phyloP scores from a whole-genome alignment of 1,140 invertebrate species.

The Varroa destructor region DNA sequence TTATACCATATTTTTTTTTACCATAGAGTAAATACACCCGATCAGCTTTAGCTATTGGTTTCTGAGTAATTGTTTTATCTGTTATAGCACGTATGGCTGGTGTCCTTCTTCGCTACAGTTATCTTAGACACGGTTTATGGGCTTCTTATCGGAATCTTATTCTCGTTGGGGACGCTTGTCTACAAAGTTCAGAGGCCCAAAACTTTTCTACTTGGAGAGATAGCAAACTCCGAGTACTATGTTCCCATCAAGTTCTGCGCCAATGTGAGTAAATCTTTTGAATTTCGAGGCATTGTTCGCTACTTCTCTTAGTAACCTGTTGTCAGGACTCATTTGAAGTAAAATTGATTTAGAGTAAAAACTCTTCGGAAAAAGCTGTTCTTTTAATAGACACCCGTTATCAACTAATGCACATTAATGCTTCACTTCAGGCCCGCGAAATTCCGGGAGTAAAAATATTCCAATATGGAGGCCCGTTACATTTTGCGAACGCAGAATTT shows the following conservation, averaged over 20 bases:
- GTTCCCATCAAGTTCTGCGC: conserved; percentile 18
- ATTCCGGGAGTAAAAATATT: conserved; percentile 21
- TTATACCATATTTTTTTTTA: no score
- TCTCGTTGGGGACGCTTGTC: conserved; percentile 45
- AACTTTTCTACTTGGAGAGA: neutral
- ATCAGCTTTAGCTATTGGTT: no score
- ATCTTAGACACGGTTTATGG: conserved; percentile 47
- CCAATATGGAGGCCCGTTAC: conserved; percentile 22
- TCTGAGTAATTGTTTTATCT: neutral
- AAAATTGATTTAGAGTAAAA: no score
- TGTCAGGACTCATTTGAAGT: no score
- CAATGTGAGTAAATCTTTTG: neutral
- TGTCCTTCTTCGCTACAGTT: conserved; percentile 45
- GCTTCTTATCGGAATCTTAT: conserved; percentile 43
- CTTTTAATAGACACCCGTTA: no score
- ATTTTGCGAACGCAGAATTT: conserved; percentile 8
- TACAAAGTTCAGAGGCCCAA: conserved; percentile 20
- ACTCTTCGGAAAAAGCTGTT: no score
- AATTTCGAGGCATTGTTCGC: no score
- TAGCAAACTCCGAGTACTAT: conserved; percentile 22
- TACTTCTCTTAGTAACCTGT: no score
- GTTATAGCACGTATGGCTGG: conserved; percentile 45
- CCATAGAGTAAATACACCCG: no score
- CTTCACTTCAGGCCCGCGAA: neutral
- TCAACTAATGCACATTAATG: neutral